phyloP scores from a whole-genome alignment of 1,140 invertebrate genomes.

The Drosophila mauritiana region DNA sequence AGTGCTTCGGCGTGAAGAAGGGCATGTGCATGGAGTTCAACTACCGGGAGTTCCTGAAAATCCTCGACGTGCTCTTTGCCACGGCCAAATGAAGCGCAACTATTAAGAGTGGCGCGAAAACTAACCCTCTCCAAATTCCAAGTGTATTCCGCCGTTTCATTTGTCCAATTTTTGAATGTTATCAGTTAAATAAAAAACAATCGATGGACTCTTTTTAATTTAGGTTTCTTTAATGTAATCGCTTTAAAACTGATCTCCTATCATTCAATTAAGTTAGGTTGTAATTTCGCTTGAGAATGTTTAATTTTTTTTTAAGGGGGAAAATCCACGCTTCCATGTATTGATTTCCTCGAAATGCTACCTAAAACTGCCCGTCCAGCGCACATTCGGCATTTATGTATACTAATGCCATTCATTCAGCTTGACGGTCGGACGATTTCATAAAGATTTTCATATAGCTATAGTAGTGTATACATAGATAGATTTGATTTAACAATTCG shows the following conservation, averaged over 20 bases:
- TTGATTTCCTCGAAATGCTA: slow-evolving; percentile 38
- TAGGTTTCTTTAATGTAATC: slow-evolving; percentile 50
- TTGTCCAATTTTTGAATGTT: background rate
- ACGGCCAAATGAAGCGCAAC: slow-evolving; percentile 78
- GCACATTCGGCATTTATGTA: slow-evolving; percentile 11
- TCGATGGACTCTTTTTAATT: slow-evolving; percentile 24
- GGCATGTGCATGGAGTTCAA: slow-evolving; percentile 81
- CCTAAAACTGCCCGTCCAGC: slow-evolving; percentile 28
- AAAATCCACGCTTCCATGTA: slow-evolving; percentile 36
- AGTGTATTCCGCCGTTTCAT: slow-evolving; percentile 13
- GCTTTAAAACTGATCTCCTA: slow-evolving; percentile 43
- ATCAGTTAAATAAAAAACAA: slow-evolving; percentile 24
- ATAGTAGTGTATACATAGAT: slow-evolving; percentile 50
- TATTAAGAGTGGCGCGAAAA: slow-evolving; percentile 37
- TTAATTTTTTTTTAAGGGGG: slow-evolving; percentile 14
- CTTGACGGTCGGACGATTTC: slow-evolving; percentile 35
- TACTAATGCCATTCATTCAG: slow-evolving; percentile 8
- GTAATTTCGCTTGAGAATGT: slow-evolving; percentile 45
- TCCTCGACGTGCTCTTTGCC: slow-evolving; percentile 66
- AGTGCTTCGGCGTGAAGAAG: slow-evolving; percentile 88
- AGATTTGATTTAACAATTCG: slow-evolving; percentile 55
- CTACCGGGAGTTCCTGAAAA: slow-evolving; percentile 79
- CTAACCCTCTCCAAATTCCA: slow-evolving; percentile 22
- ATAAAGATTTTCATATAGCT: slow-evolving; percentile 29
- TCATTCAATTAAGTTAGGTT: slow-evolving; percentile 35